A percentile compares a stretch with the other conserved stretches of the same genome.
Conservation (phyloP, 2,797 vertebrate species). For the Cyprinella venusta region DNA sequence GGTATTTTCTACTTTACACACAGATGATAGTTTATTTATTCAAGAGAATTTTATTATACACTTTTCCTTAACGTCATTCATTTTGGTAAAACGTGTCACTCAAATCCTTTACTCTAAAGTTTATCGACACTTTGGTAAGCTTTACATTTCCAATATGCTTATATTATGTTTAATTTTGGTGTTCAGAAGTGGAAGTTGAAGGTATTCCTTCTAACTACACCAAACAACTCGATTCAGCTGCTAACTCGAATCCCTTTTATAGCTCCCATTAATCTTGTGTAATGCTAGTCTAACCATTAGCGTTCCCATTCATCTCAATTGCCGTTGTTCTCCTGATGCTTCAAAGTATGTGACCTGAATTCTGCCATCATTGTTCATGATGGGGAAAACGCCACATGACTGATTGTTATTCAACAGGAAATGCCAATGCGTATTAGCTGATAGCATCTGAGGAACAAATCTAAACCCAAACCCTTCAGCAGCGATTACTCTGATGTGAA, state of each 20-base stretch:
- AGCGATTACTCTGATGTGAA: not conserved
- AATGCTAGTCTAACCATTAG: not conserved
- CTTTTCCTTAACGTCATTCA: constrained; percentile 6
- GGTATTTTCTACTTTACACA: constrained; percentile 33
- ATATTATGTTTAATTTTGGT: not conserved
- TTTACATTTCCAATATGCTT: not conserved
- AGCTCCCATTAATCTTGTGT: not conserved
- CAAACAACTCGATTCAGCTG: not conserved
- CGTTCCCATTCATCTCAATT: not conserved
- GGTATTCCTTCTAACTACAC: not conserved
- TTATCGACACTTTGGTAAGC: not conserved
- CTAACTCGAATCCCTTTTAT: not conserved
- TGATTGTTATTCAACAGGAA: not conserved
- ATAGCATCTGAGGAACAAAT: not conserved
- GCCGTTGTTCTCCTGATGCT: not conserved
- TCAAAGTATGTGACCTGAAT: not conserved
- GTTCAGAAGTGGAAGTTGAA: not conserved
- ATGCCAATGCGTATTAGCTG: not conserved
- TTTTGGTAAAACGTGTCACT: constrained; percentile 1
- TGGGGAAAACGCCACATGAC: not conserved
- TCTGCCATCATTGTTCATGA: not conserved
- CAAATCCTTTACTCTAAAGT: not conserved
- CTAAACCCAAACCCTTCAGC: not conserved
- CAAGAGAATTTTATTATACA: constrained; percentile 7
- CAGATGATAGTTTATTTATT: constrained; percentile 20